These are phyloP conservation scores for Lepus timidus DNA, from an alignment of 2,113 vertebrate genomes.

Conservation along the genomic window DNA sequence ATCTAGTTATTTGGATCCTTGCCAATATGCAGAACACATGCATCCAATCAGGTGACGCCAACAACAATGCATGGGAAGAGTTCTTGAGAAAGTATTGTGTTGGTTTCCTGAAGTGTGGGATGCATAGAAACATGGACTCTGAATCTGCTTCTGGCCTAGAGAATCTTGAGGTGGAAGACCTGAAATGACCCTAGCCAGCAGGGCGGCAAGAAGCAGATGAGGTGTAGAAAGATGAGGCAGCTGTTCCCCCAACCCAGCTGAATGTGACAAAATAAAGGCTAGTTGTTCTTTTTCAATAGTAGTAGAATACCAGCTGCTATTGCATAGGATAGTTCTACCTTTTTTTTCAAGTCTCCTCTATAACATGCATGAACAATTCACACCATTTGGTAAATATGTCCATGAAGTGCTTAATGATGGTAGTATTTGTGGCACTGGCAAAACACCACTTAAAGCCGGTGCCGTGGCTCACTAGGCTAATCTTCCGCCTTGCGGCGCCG, in stretches of 20 bases:
- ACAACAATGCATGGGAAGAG: not conserved
- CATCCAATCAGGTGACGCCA: too few relatives aligned
- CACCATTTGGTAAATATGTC: not conserved
- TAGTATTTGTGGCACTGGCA: not conserved
- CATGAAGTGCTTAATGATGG: not conserved
- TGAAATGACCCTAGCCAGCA: not conserved
- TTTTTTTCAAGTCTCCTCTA: not conserved
- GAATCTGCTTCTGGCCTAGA: not conserved
- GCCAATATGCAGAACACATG: not conserved
- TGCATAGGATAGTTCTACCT: too few relatives aligned
- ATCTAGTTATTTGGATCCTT: not conserved
- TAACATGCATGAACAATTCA: not conserved
- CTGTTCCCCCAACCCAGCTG: not conserved
- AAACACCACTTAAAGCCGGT: not conserved
- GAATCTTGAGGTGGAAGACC: not conserved
- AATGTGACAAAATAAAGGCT: too few relatives aligned
- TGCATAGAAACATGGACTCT: not conserved
- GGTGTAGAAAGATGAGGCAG: not conserved
- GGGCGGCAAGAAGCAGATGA: not conserved
- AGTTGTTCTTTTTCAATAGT: not conserved
- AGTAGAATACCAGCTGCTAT: not conserved
- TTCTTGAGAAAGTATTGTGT: not conserved
- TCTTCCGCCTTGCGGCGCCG: too few relatives aligned
- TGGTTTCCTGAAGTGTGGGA: not conserved
- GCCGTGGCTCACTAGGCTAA: too few relatives aligned